Evolutionary conservation across 2,888 invertebrate genomes (phyloP).

Genomic region (Hemistola chrysoprasaria): DNA sequence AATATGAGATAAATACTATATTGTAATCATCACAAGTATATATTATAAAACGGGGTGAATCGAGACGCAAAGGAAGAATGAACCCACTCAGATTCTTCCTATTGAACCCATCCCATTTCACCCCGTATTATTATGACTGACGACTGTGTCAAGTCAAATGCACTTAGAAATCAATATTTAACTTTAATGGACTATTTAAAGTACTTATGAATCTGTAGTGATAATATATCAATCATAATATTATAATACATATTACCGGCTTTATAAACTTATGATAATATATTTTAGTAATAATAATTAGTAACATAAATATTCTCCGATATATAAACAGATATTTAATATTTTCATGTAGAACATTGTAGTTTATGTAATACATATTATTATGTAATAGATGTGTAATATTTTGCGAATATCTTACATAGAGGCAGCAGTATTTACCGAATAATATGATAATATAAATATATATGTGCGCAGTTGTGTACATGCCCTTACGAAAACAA

Average conservation of each 20-base stretch:
- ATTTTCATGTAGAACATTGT: slow-evolving; percentile 60
- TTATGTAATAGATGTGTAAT: slow-evolving; percentile 60
- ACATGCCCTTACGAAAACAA: slow-evolving; percentile 37
- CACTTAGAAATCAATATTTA: too few relatives aligned
- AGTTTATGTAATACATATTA: slow-evolving; percentile 33
- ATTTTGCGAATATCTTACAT: slow-evolving; percentile 78
- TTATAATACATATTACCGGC: slow-evolving; percentile 9
- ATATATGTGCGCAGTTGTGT: slow-evolving; percentile 52
- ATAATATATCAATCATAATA: background rate
- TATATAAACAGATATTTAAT: slow-evolving; percentile 10
- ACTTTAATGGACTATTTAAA: too few relatives aligned
- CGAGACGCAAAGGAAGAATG: too few relatives aligned
- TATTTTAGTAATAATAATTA: slow-evolving; percentile 22
- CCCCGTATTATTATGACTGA: too few relatives aligned
- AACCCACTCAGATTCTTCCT: too few relatives aligned
- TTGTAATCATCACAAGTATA: slow-evolving; percentile 24
- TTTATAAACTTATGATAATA: slow-evolving; percentile 30
- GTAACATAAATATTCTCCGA: slow-evolving; percentile 11
- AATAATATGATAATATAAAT: slow-evolving; percentile 47
- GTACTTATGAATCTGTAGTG: slow-evolving; percentile 9
- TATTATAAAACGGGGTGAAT: too few relatives aligned
- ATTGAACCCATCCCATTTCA: too few relatives aligned
- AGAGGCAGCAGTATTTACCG: slow-evolving; percentile 74
- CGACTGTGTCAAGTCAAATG: background rate
- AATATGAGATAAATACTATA: slow-evolving; percentile 6